Evolutionary conservation across 2,113 vertebrate genomes (phyloP), one percentile per base, ranked within the genome.

Genomic region (rat (Rattus norvegicus)): DNA sequence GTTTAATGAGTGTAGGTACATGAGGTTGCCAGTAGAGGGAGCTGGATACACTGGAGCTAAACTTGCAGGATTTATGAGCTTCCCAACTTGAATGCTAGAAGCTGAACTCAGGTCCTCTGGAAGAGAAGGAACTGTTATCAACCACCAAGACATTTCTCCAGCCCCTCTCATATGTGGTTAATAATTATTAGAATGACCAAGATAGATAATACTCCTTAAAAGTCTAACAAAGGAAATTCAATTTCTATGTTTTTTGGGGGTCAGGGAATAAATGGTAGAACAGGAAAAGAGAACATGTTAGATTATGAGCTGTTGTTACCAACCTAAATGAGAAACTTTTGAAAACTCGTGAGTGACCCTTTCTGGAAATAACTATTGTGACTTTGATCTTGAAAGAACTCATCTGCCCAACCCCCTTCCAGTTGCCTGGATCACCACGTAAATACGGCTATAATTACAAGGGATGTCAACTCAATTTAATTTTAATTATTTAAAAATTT

Each of bases 401-500:
- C n/a, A 33, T 65, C 96, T 79, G 19, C 85, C 69, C 88, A 33
- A 49, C 89, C 67, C 47, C 52, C 61, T 59, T 91, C 77, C 95
- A 97, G 96, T 79, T 93, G 56, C 65, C 94, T 96, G 93, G 67
- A 98, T 96, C 98, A 98, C 92, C 90, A 98, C 96, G 94, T 97
- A 98, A 98, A 98, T 95, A 96, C 0, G 8, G 63, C 63, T 97
- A 97, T 98, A 98, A 98, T 98, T 98, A 98, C 96, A 97, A 14
- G 76, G 77, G 75, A 96, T 61, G 97, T 95, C 94, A 97, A 98
- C 98, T 97, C 95, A 98, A 98, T 98, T 98, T 97, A 97, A 98
- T 98, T 98, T 98, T 97, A 98, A 98, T 98, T 98, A 98, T 98
- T 98, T 98, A 98, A 98, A 86, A 98, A 98, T 93, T 93, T 98